Evolutionary conservation across 2,113 vertebrate genomes (phyloP).

Genomic region (Triplophysa dalaica): DNA sequence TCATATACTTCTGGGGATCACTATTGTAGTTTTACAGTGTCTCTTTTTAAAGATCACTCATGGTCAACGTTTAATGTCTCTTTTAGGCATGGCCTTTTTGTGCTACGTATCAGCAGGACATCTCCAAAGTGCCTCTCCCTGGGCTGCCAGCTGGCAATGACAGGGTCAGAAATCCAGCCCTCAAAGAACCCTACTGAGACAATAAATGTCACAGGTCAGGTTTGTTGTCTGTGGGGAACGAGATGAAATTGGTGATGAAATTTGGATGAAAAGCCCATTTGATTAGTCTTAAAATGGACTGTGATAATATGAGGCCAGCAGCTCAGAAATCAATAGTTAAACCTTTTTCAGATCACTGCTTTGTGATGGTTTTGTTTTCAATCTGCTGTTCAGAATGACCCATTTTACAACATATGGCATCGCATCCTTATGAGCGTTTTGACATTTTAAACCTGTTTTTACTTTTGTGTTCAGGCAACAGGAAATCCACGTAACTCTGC

Average conservation of each 20-base stretch:
- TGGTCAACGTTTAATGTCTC: conserved; percentile 27
- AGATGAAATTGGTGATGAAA: not conserved
- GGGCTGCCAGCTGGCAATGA: conserved; percentile 7
- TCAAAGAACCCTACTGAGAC: conserved; percentile 36
- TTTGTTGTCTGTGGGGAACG: not conserved
- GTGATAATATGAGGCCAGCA: not conserved
- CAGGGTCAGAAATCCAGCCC: conserved; percentile 27
- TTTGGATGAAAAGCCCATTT: not conserved
- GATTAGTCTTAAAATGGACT: not conserved
- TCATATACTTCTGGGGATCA: no score
- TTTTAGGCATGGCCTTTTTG: conserved; percentile 14
- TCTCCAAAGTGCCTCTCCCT: conserved; percentile 1
- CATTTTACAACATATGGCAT: not conserved
- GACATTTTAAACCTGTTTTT: no score
- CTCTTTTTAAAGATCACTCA: no score
- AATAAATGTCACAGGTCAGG: conserved; percentile 43
- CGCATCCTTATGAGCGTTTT: not conserved
- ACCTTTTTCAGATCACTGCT: no score
- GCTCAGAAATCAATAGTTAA: not conserved
- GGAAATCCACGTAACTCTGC: not conserved
- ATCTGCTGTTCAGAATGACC: not conserved
- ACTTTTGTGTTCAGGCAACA: not conserved
- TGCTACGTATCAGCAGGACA: not conserved
- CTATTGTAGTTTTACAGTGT: no score
- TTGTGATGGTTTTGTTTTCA: no score